Conservation (phyloP, 30 jellyfish, hydroid and myxozoan genomes). For the Catostylus mosaicus region DNA sequence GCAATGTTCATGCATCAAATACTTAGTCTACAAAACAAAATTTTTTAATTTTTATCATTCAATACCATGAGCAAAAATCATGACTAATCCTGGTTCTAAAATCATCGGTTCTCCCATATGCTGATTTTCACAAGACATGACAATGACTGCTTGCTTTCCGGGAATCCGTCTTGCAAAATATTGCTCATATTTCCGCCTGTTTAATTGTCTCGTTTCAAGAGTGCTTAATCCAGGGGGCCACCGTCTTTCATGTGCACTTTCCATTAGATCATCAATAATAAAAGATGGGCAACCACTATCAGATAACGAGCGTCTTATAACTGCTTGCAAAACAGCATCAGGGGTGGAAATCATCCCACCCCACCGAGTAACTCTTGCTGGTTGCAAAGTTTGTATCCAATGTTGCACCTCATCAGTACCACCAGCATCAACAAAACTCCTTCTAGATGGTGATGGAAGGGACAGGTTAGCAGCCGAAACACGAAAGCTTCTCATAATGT, state of each 20-base stretch:
- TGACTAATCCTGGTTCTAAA: constrained; percentile 94
- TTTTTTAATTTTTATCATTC: constrained; percentile 48
- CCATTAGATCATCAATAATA: constrained; percentile 93
- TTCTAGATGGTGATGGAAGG: constrained; percentile 72
- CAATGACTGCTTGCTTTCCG: constrained; percentile 99
- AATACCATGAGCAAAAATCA: constrained; percentile 99
- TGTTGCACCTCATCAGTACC: constrained; percentile 96
- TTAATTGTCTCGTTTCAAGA: constrained; percentile 92
- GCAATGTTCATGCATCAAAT: constrained; percentile 1
- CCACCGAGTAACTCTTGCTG: constrained; percentile 98
- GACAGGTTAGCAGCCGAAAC: constrained; percentile 87
- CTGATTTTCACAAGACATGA: constrained; percentile 99
- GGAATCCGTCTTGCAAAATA: constrained; percentile 97
- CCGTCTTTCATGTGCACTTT: constrained; percentile 95
- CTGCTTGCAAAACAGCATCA: constrained; percentile 98
- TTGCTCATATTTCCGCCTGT: constrained; percentile 96
- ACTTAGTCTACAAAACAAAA: neutral
- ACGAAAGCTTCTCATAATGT: constrained; percentile 89
- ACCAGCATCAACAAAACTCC: constrained; percentile 83
- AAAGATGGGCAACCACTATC: constrained; percentile 99
- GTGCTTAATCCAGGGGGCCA: constrained; percentile 99
- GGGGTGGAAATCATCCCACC: constrained; percentile 99
- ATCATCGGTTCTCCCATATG: constrained; percentile 95
- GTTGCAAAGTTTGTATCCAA: constrained; percentile 93
- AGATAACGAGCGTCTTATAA: constrained; percentile 87